These are phyloP conservation scores for Greenwoodochromis staneri DNA, from an alignment of 2,113 vertebrate species.

Conservation along the genomic window DNA sequence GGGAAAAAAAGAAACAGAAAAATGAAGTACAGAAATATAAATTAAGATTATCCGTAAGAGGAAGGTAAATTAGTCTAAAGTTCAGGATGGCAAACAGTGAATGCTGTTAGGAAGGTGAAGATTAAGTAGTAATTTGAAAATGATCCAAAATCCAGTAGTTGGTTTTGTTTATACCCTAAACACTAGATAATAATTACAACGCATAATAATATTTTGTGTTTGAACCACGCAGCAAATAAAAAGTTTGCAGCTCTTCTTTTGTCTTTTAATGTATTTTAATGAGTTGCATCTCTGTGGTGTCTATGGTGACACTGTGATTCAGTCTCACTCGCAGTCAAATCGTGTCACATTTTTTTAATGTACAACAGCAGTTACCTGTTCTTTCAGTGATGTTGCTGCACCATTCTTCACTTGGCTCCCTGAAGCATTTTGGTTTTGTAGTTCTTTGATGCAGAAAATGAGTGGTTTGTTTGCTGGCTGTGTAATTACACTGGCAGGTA, in stretches of 20 bases:
- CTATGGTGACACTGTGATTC: background rate
- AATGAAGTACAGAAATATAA: background rate
- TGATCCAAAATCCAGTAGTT: background rate
- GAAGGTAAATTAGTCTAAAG: background rate
- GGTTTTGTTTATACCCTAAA: background rate
- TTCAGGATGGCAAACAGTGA: background rate
- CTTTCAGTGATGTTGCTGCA: background rate
- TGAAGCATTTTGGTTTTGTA: background rate
- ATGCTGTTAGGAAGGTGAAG: background rate
- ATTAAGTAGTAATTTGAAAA: background rate
- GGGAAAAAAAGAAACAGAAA: accelerated
- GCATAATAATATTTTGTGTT: background rate
- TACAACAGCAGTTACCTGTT: background rate
- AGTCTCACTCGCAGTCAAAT: background rate
- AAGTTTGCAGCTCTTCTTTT: background rate
- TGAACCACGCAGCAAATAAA: background rate
- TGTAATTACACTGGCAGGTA: background rate
- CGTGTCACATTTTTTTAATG: background rate
- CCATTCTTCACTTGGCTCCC: background rate
- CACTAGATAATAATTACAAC: background rate
- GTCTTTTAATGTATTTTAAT: background rate
- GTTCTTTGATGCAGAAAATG: background rate
- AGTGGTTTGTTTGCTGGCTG: background rate
- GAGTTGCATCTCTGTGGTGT: background rate
- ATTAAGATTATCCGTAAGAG: background rate